A percentile compares a stretch with the other conserved stretches of the same genome.
These are phyloP conservation scores for Oceanites oceanicus DNA, from an alignment of 2,113 vertebrate genomes.

Conservation along the genomic window DNA sequence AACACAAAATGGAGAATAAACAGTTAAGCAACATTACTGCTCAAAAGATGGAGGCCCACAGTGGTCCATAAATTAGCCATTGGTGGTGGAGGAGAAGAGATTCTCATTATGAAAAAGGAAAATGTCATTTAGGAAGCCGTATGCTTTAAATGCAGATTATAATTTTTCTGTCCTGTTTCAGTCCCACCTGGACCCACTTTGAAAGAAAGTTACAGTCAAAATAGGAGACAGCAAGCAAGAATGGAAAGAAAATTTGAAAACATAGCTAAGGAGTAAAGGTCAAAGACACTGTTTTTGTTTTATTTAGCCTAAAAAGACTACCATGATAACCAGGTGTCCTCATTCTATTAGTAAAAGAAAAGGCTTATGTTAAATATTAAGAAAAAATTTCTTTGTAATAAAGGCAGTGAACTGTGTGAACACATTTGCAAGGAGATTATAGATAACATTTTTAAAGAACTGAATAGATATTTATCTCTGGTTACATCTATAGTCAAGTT, in stretches of 20 bases:
- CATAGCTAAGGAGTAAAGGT: not conserved
- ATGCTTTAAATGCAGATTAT: not conserved
- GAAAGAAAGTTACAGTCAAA: not conserved
- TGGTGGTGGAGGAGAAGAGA: rapidly evolving
- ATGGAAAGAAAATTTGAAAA: not conserved
- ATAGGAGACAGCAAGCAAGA: not conserved
- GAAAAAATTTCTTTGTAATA: not conserved
- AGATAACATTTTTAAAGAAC: not conserved
- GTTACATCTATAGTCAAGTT: not conserved
- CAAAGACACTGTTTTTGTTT: not conserved
- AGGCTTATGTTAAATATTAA: not conserved
- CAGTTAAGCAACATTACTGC: not conserved
- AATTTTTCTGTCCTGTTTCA: not conserved
- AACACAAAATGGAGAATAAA: not conserved
- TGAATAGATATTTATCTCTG: not conserved
- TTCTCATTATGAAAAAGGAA: not conserved
- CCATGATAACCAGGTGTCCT: not conserved
- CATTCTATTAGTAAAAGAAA: not conserved
- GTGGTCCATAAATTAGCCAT: not conserved
- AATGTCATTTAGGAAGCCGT: not conserved
- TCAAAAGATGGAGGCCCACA: not conserved
- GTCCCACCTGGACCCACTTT: not conserved
- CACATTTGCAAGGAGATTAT: not conserved
- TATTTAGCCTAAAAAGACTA: not conserved
- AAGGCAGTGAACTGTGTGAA: not conserved